These are phyloP conservation scores for Achlya flavicornis DNA, from an alignment of 2,888 invertebrate genomes.

Conservation along the genomic window DNA sequence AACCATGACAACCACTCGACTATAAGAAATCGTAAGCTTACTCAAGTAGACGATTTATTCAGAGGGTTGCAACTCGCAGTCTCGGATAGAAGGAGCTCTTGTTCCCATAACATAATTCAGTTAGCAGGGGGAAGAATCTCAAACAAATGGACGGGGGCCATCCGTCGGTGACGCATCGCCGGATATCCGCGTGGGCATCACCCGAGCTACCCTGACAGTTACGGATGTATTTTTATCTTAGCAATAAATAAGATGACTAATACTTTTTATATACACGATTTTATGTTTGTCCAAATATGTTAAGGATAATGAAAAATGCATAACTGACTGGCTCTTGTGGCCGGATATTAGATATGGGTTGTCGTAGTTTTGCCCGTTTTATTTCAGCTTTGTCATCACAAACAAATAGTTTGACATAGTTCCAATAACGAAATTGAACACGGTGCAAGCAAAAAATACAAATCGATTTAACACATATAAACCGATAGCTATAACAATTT, in stretches of 20 bases:
- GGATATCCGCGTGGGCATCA: slow-evolving; percentile 68
- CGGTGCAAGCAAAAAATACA: not conserved
- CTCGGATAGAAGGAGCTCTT: slow-evolving; percentile 57
- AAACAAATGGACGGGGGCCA: slow-evolving; percentile 52
- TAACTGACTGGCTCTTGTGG: not conserved
- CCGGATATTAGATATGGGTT: no score
- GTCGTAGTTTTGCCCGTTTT: not conserved
- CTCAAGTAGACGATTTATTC: slow-evolving; percentile 70
- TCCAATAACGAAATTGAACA: not conserved
- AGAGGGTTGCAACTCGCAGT: slow-evolving; percentile 54
- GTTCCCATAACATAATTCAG: slow-evolving; percentile 67
- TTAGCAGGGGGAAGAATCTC: slow-evolving; percentile 65
- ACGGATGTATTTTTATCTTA: slow-evolving; percentile 66
- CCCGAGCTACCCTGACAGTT: slow-evolving; percentile 61
- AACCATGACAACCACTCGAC: slow-evolving; percentile 11
- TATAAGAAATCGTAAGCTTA: slow-evolving; percentile 38
- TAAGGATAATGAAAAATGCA: not conserved
- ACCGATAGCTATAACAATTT: not conserved
- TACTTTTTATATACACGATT: slow-evolving; percentile 18
- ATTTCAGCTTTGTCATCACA: not conserved
- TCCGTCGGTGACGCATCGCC: slow-evolving; percentile 67
- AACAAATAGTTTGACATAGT: not conserved
- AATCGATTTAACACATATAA: not conserved
- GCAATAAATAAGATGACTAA: slow-evolving; percentile 49
- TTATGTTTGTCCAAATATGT: slow-evolving; percentile 11